Conservation (phyloP, 2,888 invertebrate species). For the Dolomedes plantarius region DNA sequence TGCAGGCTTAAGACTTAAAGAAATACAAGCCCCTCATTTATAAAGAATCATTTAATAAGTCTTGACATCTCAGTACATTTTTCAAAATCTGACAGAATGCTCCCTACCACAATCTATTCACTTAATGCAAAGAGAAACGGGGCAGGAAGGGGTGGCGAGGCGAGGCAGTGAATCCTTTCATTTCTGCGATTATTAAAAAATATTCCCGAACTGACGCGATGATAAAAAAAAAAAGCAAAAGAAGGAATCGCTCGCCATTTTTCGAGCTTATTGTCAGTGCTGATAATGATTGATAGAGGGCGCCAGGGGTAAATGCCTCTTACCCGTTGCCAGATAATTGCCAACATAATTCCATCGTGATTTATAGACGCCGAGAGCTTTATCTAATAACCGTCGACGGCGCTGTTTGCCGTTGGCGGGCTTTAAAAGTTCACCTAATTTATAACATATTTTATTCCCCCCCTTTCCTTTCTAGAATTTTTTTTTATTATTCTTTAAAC, state of each 20-base stretch:
- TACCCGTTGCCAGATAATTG: slow-evolving; percentile 72
- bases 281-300: slow-evolving; percentile 72
- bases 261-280: slow-evolving; percentile 72
- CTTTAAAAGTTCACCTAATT: slow-evolving; percentile 71
- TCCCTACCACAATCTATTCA: slow-evolving; percentile 46
- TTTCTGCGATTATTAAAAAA: slow-evolving; percentile 54
- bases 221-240: slow-evolving; percentile 29
- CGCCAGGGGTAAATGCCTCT: slow-evolving; percentile 72
- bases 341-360: slow-evolving; percentile 72
- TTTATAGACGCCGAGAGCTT: slow-evolving; percentile 70
- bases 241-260: slow-evolving; percentile 51
- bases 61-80: slow-evolving; percentile 10
- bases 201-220: slow-evolving; percentile 17
- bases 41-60: slow-evolving; percentile 14
- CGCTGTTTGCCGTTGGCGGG: slow-evolving; percentile 69
- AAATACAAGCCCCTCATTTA: slow-evolving; percentile 12
- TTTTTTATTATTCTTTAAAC: slow-evolving; percentile 65
- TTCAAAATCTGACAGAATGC: slow-evolving; percentile 21
- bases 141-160: no score
- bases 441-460: slow-evolving; percentile 69
- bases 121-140: slow-evolving; percentile 32
- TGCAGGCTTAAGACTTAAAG: not conserved
- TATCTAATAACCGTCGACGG: slow-evolving; percentile 71
- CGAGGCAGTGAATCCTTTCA: slow-evolving; percentile 50
- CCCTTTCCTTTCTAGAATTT: slow-evolving; percentile 15